phyloP scores from a whole-genome alignment of 2,113 vertebrate genomes.

The Corythornis cristatus region DNA sequence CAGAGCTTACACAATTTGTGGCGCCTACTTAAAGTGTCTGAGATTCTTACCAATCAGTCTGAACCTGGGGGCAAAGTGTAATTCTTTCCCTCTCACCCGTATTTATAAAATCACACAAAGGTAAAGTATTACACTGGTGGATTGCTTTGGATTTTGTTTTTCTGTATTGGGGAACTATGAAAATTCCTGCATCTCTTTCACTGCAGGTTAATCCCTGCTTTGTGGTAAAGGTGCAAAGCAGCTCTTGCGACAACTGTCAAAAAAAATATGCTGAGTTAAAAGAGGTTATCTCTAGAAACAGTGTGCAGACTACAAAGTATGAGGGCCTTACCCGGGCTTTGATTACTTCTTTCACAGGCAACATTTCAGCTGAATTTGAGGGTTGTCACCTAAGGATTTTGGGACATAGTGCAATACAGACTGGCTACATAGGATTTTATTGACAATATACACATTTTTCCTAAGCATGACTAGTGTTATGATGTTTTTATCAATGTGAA shows the following conservation, averaged over 20 bases:
- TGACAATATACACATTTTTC: neutral
- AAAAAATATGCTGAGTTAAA: neutral
- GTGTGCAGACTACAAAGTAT: neutral
- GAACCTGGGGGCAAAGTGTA: slow-evolving; percentile 75
- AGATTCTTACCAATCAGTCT: slow-evolving; percentile 72
- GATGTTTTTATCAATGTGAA: neutral
- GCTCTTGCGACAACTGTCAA: neutral
- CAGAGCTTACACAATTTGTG: slow-evolving; percentile 81
- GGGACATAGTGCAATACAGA: neutral
- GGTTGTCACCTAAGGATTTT: neutral
- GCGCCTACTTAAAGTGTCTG: slow-evolving; percentile 81
- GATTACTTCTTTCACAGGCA: neutral
- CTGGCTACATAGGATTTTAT: neutral
- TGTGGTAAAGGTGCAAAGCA: neutral
- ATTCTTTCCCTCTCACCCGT: slow-evolving; percentile 70
- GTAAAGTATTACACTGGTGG: slow-evolving; percentile 29
- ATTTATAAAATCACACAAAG: slow-evolving; percentile 54
- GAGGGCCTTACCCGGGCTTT: neutral
- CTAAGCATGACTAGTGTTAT: neutral
- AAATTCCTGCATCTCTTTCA: neutral
- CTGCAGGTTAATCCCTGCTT: slow-evolving; percentile 5
- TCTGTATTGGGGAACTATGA: neutral
- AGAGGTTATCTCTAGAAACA: neutral
- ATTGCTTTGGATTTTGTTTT: slow-evolving; percentile 17
- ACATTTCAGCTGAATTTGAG: neutral